A percentile compares a stretch with the other conserved stretches of the same genome.
Evolutionary conservation across 1,140 invertebrate species (phyloP).

Genomic region (Caerostris extrusa): DNA sequence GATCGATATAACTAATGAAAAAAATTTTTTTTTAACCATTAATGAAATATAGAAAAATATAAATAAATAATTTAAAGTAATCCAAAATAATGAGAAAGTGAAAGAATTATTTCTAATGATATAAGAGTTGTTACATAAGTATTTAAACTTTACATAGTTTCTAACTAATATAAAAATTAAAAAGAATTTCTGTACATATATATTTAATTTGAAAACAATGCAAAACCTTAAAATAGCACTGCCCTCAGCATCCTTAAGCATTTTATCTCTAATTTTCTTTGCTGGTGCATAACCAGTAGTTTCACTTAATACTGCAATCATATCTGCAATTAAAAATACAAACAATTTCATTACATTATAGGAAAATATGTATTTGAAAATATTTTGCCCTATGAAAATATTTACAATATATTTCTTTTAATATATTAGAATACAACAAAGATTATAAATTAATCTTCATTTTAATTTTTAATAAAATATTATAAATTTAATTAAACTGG

Average conservation of each 20-base stretch:
- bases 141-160: neutral
- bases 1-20: too few relatives aligned
- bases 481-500: neutral
- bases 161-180: neutral
- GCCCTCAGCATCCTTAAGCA: constrained; percentile 87
- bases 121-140: neutral
- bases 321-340: constrained; percentile 84
- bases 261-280: constrained; percentile 86
- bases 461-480: neutral
- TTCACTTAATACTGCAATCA: constrained; percentile 96
- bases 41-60: too few relatives aligned
- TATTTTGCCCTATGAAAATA: too few relatives aligned
- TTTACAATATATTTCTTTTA: neutral
- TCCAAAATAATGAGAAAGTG: too few relatives aligned
- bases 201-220: neutral
- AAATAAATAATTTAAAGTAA: too few relatives aligned
- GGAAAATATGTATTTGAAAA: too few relatives aligned
- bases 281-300: constrained; percentile 90
- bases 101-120: neutral
- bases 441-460: neutral
- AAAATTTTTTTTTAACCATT: too few relatives aligned
- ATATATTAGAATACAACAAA: neutral
- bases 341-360: too few relatives aligned
- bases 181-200: too few relatives aligned
- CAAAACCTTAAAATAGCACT: constrained; percentile 85